These are phyloP conservation scores for Ophiothrix spiculata DNA, from an alignment of 35 echinoderm and acorn worm genomes.

Conservation along the genomic window DNA sequence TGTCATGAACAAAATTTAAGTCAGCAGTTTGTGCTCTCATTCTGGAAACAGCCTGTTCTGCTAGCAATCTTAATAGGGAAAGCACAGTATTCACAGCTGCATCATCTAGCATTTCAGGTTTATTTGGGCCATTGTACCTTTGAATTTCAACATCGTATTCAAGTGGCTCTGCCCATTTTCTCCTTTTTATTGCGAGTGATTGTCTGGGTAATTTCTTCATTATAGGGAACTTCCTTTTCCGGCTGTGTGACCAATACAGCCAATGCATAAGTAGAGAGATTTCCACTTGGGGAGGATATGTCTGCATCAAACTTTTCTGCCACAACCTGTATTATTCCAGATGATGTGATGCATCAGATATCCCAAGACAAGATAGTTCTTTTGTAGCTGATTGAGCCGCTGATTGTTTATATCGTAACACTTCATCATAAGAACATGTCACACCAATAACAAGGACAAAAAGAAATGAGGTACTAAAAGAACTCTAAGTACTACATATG, in stretches of 20 bases:
- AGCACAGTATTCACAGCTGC: not conserved
- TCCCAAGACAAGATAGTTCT: constrained; percentile 10
- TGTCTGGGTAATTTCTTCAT: not conserved
- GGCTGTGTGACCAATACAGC: constrained; percentile 49
- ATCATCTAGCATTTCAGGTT: constrained; percentile 34
- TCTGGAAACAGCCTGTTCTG: constrained; percentile 13
- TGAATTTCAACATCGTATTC: constrained; percentile 30
- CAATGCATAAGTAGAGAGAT: constrained; percentile 44
- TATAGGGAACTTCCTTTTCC: not conserved
- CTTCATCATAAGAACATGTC: constrained; percentile 54
- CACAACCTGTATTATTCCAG: constrained; percentile 50
- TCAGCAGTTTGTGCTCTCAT: constrained; percentile 34
- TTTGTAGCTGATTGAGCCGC: constrained; percentile 23
- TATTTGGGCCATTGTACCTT: constrained; percentile 39
- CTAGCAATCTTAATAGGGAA: constrained; percentile 21
- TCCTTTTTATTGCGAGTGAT: constrained; percentile 45
- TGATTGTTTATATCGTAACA: constrained; percentile 33
- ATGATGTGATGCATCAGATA: constrained; percentile 15
- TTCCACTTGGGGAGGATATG: constrained; percentile 53
- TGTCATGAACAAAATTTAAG: constrained; percentile 43
- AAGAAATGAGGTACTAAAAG: no score
- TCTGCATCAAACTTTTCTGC: constrained; percentile 68
- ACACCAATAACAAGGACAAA: no score
- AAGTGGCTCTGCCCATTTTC: constrained; percentile 27
- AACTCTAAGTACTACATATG: no score